Evolutionary conservation across 2,797 vertebrate species (phyloP).

Genomic region (Pitangus sulphuratus): DNA sequence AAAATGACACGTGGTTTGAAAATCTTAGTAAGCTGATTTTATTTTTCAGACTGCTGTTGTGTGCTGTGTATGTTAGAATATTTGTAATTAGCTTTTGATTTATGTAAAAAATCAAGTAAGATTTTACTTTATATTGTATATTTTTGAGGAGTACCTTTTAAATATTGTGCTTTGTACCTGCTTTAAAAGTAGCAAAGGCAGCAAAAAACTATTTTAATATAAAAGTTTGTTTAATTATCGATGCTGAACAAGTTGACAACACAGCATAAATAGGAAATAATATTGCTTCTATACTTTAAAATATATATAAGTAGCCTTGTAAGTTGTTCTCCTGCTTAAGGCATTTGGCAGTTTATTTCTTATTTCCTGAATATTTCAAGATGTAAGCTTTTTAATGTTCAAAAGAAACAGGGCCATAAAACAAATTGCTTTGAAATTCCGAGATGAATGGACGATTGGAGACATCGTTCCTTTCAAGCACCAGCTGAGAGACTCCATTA

Average conservation of each 20-base stretch:
- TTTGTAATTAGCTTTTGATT: conserved; percentile 5
- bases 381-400: conserved; percentile 71
- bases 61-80: neutral
- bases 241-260: neutral
- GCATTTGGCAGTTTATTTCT: conserved; percentile 58
- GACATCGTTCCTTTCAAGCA: conserved; percentile 47
- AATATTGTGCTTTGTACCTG: neutral
- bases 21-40: neutral
- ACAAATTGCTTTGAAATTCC: conserved; percentile 62
- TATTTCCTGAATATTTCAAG: conserved; percentile 67
- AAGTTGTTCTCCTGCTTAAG: conserved; percentile 48
- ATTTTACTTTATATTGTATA: neutral
- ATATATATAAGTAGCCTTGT: neutral
- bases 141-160: conserved; percentile 3
- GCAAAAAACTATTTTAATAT: neutral
- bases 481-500: conserved; percentile 66
- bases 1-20: neutral
- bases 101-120: neutral
- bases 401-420: conserved; percentile 52
- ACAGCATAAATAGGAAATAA: conserved; percentile 63
- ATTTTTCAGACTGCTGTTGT: neutral
- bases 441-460: conserved; percentile 61
- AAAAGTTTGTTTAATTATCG: neutral
- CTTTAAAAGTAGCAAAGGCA: conserved; percentile 35
- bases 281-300: conserved; percentile 59